These are phyloP conservation scores for Rhimphoctona megacephalus DNA, from an alignment of 2,888 invertebrate species.

Conservation along the genomic window DNA sequence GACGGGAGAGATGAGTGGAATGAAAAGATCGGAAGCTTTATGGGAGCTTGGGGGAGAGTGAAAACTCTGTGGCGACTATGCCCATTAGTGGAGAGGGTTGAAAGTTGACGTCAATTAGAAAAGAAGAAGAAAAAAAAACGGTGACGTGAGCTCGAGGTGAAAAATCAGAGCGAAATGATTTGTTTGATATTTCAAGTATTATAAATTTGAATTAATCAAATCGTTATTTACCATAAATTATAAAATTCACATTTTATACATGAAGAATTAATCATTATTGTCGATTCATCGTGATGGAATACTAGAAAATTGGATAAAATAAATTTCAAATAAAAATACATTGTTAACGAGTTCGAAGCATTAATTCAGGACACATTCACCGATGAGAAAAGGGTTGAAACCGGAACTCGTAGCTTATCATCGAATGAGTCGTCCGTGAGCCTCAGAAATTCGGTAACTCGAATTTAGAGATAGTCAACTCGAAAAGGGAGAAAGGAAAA, in stretches of 20 bases:
- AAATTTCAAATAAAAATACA: not conserved
- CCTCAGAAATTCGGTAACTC: slow-evolving; percentile 52
- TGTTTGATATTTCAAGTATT: not conserved
- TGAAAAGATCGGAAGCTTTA: slow-evolving; percentile 72
- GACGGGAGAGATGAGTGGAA: slow-evolving; percentile 76
- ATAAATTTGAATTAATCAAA: not conserved
- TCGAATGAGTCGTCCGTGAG: slow-evolving; percentile 32
- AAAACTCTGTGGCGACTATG: slow-evolving; percentile 70
- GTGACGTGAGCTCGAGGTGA: slow-evolving; percentile 73
- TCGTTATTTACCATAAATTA: not conserved
- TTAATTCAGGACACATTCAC: slow-evolving; percentile 9
- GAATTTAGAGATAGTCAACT: slow-evolving; percentile 54
- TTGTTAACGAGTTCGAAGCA: not conserved
- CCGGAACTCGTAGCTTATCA: slow-evolving; percentile 38
- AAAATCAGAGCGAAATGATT: slow-evolving; percentile 60
- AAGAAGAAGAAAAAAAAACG: slow-evolving; percentile 65
- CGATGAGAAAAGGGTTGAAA: not conserved
- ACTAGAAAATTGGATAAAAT: not conserved
- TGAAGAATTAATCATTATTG: not conserved
- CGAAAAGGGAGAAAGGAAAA: slow-evolving; percentile 2
- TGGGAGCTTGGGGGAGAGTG: slow-evolving; percentile 62
- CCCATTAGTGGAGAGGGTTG: slow-evolving; percentile 65
- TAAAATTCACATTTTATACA: not conserved
- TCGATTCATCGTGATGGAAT: not conserved
- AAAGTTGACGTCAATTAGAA: slow-evolving; percentile 82